phyloP scores from a whole-genome alignment of 2,888 invertebrate genomes.

The Aleiodes leptofemur region DNA sequence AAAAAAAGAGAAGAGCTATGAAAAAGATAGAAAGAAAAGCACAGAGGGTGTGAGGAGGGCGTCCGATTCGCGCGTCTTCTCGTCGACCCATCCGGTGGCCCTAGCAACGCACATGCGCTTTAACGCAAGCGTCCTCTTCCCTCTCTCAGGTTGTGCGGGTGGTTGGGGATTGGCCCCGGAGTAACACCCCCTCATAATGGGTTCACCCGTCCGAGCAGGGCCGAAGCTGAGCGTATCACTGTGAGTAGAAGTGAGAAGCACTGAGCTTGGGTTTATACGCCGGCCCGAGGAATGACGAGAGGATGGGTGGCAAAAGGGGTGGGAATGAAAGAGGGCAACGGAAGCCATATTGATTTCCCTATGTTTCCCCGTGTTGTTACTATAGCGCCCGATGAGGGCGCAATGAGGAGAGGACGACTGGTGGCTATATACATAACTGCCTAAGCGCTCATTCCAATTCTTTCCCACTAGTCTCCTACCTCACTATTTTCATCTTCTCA shows the following conservation, averaged over 20 bases:
- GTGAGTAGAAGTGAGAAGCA: constrained; percentile 52
- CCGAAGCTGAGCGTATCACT: constrained; percentile 52
- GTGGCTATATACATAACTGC: constrained; percentile 62
- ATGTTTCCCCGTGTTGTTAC: constrained; percentile 76
- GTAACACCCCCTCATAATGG: constrained; percentile 76
- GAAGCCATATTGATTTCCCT: constrained; percentile 77
- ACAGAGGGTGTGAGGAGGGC: constrained; percentile 41
- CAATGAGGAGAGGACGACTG: constrained; percentile 65
- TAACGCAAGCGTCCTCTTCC: constrained; percentile 62
- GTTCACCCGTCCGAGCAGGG: constrained; percentile 74
- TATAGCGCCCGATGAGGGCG: constrained; percentile 73
- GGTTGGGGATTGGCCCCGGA: constrained; percentile 75
- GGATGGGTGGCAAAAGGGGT: constrained; percentile 50
- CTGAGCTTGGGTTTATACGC: constrained; percentile 25
- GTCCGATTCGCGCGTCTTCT: constrained; percentile 62
- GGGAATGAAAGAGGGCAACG: constrained; percentile 71
- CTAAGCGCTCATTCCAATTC: constrained; percentile 54
- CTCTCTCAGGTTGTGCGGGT: constrained; percentile 66
- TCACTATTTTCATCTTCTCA: constrained; percentile 37
- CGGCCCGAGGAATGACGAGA: constrained; percentile 36
- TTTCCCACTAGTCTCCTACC: constrained; percentile 21
- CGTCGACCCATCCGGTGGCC: constrained; percentile 71
- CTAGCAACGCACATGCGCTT: constrained; percentile 75
- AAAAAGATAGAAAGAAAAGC: constrained; percentile 59
- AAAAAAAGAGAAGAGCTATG: constrained; percentile 74